A percentile compares a stretch with the other conserved stretches of the same genome.
phyloP scores from a whole-genome alignment of 2,113 vertebrate species.

The Bubalus kerabau region DNA sequence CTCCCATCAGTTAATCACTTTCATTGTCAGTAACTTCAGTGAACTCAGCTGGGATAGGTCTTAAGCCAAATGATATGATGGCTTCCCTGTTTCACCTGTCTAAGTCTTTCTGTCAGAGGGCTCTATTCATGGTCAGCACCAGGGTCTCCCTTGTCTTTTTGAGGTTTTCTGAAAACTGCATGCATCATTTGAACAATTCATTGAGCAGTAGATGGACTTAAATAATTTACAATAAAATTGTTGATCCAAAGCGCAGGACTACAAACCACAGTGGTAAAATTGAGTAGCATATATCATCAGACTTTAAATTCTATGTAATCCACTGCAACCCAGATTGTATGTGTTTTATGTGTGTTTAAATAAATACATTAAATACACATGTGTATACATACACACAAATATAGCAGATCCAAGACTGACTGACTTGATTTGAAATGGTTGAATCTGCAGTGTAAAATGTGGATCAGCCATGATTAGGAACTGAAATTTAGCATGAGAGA shows the following conservation, averaged over 20 bases:
- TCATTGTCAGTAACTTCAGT: background rate
- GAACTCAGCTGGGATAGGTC: background rate
- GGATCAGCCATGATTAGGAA: slow-evolving; percentile 63
- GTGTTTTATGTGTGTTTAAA: slow-evolving; percentile 72
- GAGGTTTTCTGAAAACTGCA: slow-evolving; percentile 53
- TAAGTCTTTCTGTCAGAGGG: slow-evolving; percentile 48
- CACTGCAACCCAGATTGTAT: slow-evolving; percentile 54
- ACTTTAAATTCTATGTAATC: slow-evolving; percentile 61
- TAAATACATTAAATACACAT: slow-evolving; percentile 68
- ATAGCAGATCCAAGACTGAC: slow-evolving; percentile 54
- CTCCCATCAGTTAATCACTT: slow-evolving; percentile 34
- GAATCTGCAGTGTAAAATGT: slow-evolving; percentile 60
- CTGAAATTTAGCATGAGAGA: slow-evolving; percentile 54
- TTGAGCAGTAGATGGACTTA: slow-evolving; percentile 52
- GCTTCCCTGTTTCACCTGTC: slow-evolving; percentile 48
- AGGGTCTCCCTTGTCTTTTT: slow-evolving; percentile 38
- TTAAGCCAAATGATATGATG: slow-evolving; percentile 33
- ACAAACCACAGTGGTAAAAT: slow-evolving; percentile 50
- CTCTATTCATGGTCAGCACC: slow-evolving; percentile 38
- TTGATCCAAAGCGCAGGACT: slow-evolving; percentile 66
- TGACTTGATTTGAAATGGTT: slow-evolving; percentile 68
- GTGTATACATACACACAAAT: slow-evolving; percentile 61
- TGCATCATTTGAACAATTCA: slow-evolving; percentile 58
- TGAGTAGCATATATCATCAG: slow-evolving; percentile 57
- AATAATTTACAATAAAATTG: slow-evolving; percentile 53